Base-by-base conservation (phyloP, 2,113 vertebrate species). In the Cynocephalus volans region DNA sequence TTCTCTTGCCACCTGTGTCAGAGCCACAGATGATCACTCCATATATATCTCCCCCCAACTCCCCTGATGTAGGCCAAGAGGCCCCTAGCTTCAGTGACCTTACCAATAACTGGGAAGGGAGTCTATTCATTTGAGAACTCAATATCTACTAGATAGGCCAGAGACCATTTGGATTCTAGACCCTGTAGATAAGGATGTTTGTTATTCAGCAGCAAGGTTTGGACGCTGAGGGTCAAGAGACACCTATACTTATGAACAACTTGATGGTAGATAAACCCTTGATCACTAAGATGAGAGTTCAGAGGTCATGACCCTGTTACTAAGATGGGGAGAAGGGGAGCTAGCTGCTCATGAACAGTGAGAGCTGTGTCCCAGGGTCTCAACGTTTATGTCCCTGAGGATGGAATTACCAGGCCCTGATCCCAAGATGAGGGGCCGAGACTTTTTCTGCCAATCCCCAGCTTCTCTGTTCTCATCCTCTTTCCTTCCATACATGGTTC, bases 191-290 rank as follows among this genome's bases (percentile, higher is more conserved):
- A 70, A 94, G 26, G 41, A 86, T 75, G 24, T 31, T 83, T 56
- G 45, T 93, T 89, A 64, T 54, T 88, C 13, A 31, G 52, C 83
- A 89, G 73, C 50, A 95, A 93, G 5, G 72, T 65, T 41, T 89
- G 48, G 69, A 92, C 64, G 45, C 62, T 36, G 50, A 77, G 31
- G 50, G 23, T 92, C 65, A 64, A 75, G 26, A 58, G 52, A 83
- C 8, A 11, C 19, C 19, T 83, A 7, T 21, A 73, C 31, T 85
- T 93, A 12, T 41, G 45, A 87, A 88, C 3, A 52, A 28, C 26
- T 15, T 83, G 72, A 81, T 67, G 8, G 31, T 15, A 15, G 48
- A 41, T 81, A 94, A 88, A 67, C 23, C 62, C n/a, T 80, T 36
- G 28, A 41, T 90, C 17, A 19, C 82, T 56, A 81, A 69, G 52